Base-by-base conservation (phyloP, 37 sponge, comb jelly and placozoan genomes). In the Petrosia ficiformis region DNA sequence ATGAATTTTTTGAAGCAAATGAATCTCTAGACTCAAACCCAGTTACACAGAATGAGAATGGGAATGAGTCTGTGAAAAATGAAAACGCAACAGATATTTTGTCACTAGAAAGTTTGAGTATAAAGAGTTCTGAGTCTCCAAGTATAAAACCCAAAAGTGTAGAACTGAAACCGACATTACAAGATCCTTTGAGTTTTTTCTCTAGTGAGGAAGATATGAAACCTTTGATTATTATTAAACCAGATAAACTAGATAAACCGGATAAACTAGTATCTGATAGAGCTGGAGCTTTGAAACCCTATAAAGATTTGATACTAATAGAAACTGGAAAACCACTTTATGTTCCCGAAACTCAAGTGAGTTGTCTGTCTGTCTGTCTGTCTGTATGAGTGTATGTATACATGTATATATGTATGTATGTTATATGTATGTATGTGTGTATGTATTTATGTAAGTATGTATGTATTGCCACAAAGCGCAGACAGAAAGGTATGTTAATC, bases 291-390 rank as follows among this genome's bases (percentile, higher is more conserved):
- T 54, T 88, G 56, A 63, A 78, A 28, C 82, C 39, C 28, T 82
- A 68, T 68, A 70, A 91, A 35, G 89, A 85, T 52, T 71, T 91
- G 75, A 33, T 91, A 28, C 76, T 96, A 44, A 34, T 96, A 32
- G 81, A 70, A 1, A 90, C 85, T 31, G 86, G 89, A 16, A 69
- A 87, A 4, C 92, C 79, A 2, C 77, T 96, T 56, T 86, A 63
- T 77, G 61, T 94, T 30, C 97, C 97, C 0, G 57, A 84, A 35
- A 94, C 94, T 3, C 95, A 94, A 83, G 92, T 91, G 60, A 26
- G 10, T 14, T 40, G 8, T n/a, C n/a, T n/a, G n/a, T n/a, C n/a
- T n/a, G n/a, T n/a, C n/a, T n/a, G n/a, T n/a, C n/a, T n/a, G n/a
- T n/a, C n/a, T n/a, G n/a, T n/a, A n/a, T n/a, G n/a, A n/a, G n/a